Base-by-base conservation (phyloP, 2,888 invertebrate species). In the Blastobasis lacticolella region DNA sequence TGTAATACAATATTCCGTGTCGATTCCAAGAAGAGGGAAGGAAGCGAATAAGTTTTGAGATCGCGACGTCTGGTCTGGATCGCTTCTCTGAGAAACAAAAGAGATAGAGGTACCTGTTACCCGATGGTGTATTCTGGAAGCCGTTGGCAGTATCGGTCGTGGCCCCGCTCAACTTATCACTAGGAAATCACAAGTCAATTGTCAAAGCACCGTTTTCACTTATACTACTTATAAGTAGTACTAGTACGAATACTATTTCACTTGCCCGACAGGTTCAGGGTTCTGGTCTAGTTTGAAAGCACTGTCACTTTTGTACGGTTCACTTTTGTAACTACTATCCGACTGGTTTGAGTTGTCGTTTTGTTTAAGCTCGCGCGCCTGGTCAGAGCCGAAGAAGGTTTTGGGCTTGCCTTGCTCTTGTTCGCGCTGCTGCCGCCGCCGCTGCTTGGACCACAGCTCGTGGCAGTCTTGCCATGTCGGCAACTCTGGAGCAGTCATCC, bases 391-490 rank as follows among this genome's bases (percentile, higher is more conserved):
- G 56, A 58, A 61, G 54, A 64, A 67, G 5, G 61, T 56, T 51
- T 69, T 70, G 10, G 60, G 62, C 50, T 68, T 66, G 6, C 60
- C 58, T 45, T 66, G 60, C 67, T 92, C 92, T 71, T 94, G 94
- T 69, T 96, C 95, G 46, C 94, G 90, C 72, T 95, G 90, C 75
- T 95, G 95, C 38, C 93, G 90, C 63, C 97, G 92, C n/a, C 97
- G 92, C 76, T 95, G 96, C 84, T 99, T 99, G 68, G 97, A 97
- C 98, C 99, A 99, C 73, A 99, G 90, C 83, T 99, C 99, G 88
- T 99, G 99, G 78, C 99, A 99, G 85, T 99, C 99, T 83, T 99
- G 98, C 94, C 96, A 96, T 38, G 94, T 95, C 0, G 98, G 98
- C 60, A 99, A 85, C 77, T 93, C 92, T 0, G 95, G 95, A 1